A percentile compares a stretch with the other conserved stretches of the same genome.
These are phyloP conservation scores for Harpagifer antarcticus DNA, from an alignment of 2,797 vertebrate genomes.

Conservation along the genomic window DNA sequence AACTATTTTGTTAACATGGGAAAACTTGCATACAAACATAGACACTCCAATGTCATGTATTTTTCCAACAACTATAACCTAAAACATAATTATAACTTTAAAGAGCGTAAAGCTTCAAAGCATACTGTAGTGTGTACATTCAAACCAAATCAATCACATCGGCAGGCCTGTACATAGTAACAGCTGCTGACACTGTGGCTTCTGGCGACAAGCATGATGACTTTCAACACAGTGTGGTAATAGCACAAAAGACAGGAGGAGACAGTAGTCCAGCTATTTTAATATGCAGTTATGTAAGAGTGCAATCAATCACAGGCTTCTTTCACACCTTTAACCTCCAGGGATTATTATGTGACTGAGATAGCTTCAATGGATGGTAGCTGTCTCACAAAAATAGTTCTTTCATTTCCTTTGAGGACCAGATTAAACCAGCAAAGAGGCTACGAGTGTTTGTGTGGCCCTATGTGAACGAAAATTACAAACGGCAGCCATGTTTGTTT, in stretches of 20 bases:
- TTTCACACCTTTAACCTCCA: conserved; percentile 28
- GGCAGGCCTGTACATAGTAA: conserved; percentile 38
- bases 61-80: conserved; percentile 13
- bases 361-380: conserved; percentile 22
- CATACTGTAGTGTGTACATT: conserved; percentile 34
- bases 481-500: conserved; percentile 68
- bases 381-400: conserved; percentile 23
- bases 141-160: conserved; percentile 60
- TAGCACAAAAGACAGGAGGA: conserved; percentile 33
- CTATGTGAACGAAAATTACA: conserved; percentile 26
- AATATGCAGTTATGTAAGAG: conserved; percentile 40
- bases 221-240: conserved; percentile 30
- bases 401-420: conserved; percentile 14
- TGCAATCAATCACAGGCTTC: conserved; percentile 48
- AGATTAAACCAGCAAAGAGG: conserved; percentile 23
- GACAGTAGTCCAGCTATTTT: conserved; percentile 41
- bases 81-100: conserved; percentile 9
- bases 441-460: conserved; percentile 41
- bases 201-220: conserved; percentile 39
- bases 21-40: not conserved
- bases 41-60: not conserved
- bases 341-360: conserved; percentile 27
- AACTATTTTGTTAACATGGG: not conserved
- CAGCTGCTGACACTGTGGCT: conserved; percentile 57
- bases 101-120: conserved; percentile 35